Evolutionary conservation across 1,140 invertebrate species (phyloP), one percentile per base, ranked within the genome.

Genomic region (Drosophila mayri): DNA sequence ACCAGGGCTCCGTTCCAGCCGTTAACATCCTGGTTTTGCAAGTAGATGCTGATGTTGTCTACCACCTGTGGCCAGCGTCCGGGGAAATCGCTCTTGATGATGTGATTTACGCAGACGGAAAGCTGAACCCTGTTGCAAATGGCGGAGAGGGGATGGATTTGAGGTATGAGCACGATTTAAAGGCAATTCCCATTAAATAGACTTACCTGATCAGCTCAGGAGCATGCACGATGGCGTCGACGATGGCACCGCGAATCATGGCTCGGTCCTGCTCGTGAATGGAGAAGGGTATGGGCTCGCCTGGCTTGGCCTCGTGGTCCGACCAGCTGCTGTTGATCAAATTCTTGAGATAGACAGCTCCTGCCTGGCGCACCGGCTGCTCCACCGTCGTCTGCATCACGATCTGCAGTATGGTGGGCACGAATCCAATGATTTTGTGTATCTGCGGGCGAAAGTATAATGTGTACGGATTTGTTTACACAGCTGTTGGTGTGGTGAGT

Each of bases 331-430:
- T 95, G 43, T 95, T 96, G 38, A 99, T 95, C 91, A 99, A 94
- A 94, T 99, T 99, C 94, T 99, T 99, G 49, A 99, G 93, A 94
- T 99, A 99, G 78, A 99, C 98, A 32, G 97, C 98, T 94, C 97
- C 98, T 74, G 99, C 98, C 95, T 99, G 98, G 76, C 98, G 94
- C 0, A 99, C 96, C 76, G 98, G 97, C 95, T 98, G 96, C 43
- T 99, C 97, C 41, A 98, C 94, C 76, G 98, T 96, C 88, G 95
- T 94, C 91, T 96, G 95, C 97, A 99, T 98, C 14, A 99, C 96
- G 68, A 99, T 96, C 95, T 99, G 97, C 16, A 99, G 94, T 22
- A 99, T 93, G 46, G 96, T 95, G 37, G 98, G 98, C 50, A 97
- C 96, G 94, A 99, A 99, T 37, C 98, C 98, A 94, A 98, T 98